phyloP scores from a whole-genome alignment of 2,888 invertebrate species.

The Tenthredo notha region DNA sequence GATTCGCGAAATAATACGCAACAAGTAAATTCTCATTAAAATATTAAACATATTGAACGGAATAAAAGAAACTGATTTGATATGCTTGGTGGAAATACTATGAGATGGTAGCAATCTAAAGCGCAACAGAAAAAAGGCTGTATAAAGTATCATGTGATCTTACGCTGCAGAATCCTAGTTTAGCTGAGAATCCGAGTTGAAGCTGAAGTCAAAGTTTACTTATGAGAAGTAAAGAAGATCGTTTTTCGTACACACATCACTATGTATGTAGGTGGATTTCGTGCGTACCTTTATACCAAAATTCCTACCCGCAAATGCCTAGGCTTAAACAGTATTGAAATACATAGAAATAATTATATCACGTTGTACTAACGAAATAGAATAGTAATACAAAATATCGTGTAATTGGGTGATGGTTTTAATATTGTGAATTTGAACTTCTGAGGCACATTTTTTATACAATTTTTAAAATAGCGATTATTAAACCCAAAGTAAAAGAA shows the following conservation, averaged over 20 bases:
- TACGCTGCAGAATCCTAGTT: not conserved
- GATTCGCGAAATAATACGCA: not conserved
- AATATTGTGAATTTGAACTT: conserved; percentile 40
- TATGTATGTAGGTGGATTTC: not conserved
- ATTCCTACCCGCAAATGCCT: conserved; percentile 30
- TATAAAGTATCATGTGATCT: not conserved
- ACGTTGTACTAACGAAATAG: conserved; percentile 47
- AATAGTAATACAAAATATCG: conserved; percentile 41
- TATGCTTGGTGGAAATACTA: not conserved
- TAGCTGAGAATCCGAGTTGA: not conserved
- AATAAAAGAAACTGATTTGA: not conserved
- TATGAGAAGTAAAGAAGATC: not conserved
- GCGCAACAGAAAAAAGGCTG: not conserved
- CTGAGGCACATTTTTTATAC: conserved; percentile 45
- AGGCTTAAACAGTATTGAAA: conserved; percentile 35
- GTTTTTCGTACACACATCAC: not conserved
- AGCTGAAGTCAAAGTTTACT: not conserved
- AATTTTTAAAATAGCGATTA: conserved; percentile 37
- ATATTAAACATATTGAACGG: not conserved
- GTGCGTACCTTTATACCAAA: not conserved
- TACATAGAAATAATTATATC: conserved; percentile 45
- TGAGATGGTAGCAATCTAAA: not conserved
- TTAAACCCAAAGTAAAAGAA: not conserved
- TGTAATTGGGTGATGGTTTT: conserved; percentile 24
- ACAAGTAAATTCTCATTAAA: not conserved